These are phyloP conservation scores for Taeniopygia guttata DNA, from an alignment of 2,797 vertebrate species.

Conservation along the genomic window DNA sequence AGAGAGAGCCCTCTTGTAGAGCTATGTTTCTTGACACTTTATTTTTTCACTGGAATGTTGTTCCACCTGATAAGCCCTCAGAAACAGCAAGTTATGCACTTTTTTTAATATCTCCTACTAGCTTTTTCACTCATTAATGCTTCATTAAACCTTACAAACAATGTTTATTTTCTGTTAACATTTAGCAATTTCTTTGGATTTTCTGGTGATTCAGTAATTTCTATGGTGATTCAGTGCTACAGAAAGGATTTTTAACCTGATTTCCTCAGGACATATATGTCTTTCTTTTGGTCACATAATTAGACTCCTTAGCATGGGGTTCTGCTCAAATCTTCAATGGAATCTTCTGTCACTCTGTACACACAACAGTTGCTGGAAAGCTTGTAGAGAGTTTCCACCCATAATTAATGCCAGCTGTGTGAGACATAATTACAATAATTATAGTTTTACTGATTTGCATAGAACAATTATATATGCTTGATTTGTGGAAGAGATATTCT, in stretches of 20 bases:
- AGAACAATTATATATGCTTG: background rate
- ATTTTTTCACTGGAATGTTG: background rate
- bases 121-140: background rate
- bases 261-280: rapidly evolving
- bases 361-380: background rate
- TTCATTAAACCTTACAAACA: background rate
- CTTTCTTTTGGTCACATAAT: background rate
- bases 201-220: background rate
- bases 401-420: background rate
- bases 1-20: background rate
- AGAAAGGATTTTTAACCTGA: background rate
- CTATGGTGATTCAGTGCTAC: background rate
- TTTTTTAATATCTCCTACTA: background rate
- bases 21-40: background rate
- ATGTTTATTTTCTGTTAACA: background rate
- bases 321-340: background rate
- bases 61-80: background rate
- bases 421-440: background rate
- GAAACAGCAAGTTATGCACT: background rate
- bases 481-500: background rate
- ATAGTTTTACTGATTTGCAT: background rate
- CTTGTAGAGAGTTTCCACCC: background rate
- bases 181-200: background rate
- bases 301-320: background rate
- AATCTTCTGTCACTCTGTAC: background rate